phyloP scores from a whole-genome alignment of 2,888 invertebrate genomes.

The Ethmia dodecea region DNA sequence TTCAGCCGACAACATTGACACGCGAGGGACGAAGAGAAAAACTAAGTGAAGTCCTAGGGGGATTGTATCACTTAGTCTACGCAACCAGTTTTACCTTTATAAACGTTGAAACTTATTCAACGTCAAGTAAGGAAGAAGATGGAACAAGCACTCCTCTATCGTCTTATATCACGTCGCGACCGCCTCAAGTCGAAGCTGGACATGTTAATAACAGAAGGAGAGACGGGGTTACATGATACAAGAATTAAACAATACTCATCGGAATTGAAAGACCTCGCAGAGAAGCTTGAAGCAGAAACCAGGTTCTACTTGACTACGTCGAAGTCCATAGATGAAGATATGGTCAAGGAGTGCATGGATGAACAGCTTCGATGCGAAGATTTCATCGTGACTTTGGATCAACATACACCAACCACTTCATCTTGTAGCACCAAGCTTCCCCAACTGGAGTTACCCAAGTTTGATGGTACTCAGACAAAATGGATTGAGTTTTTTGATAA shows the following conservation, averaged over 20 bases:
- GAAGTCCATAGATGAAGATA: background rate
- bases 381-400: background rate
- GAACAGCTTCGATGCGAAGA: background rate
- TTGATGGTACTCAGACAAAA: no score
- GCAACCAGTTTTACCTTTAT: no score
- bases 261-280: background rate
- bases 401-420: no score
- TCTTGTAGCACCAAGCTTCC: no score
- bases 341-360: background rate
- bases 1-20: no score
- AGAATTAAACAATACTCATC: background rate
- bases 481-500: no score
- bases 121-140: background rate
- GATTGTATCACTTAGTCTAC: no score
- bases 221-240: background rate
- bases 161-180: background rate
- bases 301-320: background rate
- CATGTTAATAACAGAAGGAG: background rate
- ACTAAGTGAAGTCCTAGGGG: no score
- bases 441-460: no score
- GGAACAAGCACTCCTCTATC: background rate
- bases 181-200: background rate
- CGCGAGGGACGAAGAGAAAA: no score
- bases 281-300: background rate
- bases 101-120: no score